Percentiles rank a stretch among this genome's conserved stretches.
These are phyloP conservation scores for Dendrolimus houi DNA, from an alignment of 2,888 invertebrate species.

Conservation along the genomic window DNA sequence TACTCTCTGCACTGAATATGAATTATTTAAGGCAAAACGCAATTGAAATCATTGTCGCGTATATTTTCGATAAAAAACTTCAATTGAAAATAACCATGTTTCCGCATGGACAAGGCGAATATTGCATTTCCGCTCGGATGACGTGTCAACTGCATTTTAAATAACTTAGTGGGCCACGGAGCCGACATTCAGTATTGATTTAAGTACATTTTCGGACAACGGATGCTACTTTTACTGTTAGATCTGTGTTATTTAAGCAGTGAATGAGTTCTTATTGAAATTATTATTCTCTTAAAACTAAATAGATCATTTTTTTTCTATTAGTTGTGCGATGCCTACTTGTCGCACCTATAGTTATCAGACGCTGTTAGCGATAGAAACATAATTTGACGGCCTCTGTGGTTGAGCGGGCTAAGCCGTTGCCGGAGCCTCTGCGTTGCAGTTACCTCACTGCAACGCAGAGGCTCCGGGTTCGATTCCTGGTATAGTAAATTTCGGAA, in stretches of 20 bases:
- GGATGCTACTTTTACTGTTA: slow-evolving; percentile 9
- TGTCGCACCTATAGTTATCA: too few relatives aligned
- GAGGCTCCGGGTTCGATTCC: too few relatives aligned
- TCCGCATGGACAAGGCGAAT: slow-evolving; percentile 62
- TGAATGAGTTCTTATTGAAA: too few relatives aligned
- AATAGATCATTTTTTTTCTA: too few relatives aligned
- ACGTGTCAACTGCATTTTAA: slow-evolving; percentile 72
- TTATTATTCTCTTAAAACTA: too few relatives aligned
- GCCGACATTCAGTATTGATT: slow-evolving; percentile 45
- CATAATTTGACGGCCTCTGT: too few relatives aligned
- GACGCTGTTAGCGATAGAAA: too few relatives aligned
- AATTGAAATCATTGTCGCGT: slow-evolving; percentile 30
- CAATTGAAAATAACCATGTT: slow-evolving; percentile 58
- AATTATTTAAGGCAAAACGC: slow-evolving; percentile 27
- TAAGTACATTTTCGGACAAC: slow-evolving; percentile 36
- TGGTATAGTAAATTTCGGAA: too few relatives aligned
- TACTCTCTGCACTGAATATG: slow-evolving; percentile 23
- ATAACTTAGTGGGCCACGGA: slow-evolving; percentile 55
- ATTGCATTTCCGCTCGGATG: slow-evolving; percentile 66
- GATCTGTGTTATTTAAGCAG: slow-evolving; percentile 5
- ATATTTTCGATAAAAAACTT: slow-evolving; percentile 32
- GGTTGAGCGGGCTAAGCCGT: too few relatives aligned
- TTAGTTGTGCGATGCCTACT: too few relatives aligned
- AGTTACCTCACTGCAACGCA: too few relatives aligned
- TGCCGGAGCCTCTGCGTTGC: too few relatives aligned